Conservation (phyloP, 2,888 invertebrate species). For the Rotaria socialis region DNA sequence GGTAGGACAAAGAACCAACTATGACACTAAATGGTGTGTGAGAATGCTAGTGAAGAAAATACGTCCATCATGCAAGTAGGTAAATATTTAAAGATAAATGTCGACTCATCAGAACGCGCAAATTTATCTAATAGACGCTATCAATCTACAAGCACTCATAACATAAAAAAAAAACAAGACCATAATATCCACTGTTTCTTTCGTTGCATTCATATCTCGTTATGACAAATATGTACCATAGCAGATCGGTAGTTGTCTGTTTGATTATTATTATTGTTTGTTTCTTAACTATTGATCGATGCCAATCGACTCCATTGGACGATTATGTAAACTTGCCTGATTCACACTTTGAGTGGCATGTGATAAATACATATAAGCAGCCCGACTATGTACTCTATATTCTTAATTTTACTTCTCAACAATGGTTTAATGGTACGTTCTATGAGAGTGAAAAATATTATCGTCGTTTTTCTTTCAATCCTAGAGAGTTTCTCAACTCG, state of each 20-base stretch:
- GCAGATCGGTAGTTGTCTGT: background rate
- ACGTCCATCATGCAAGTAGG: too few relatives aligned
- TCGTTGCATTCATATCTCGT: background rate
- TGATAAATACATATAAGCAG: conserved; percentile 45
- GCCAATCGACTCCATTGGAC: conserved; percentile 49
- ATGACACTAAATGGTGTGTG: too few relatives aligned
- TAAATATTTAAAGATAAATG: too few relatives aligned
- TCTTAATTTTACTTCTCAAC: conserved; percentile 49
- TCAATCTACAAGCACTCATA: too few relatives aligned
- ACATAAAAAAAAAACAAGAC: too few relatives aligned
- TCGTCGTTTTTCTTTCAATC: background rate
- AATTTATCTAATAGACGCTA: too few relatives aligned
- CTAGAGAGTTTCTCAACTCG: conserved; percentile 47
- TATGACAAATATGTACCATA: background rate
- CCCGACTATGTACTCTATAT: conserved; percentile 47
- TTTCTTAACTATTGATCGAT: background rate
- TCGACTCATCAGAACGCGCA: too few relatives aligned
- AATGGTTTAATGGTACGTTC: conserved; percentile 48
- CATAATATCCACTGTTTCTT: too few relatives aligned
- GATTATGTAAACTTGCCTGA: conserved; percentile 49
- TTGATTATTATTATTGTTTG: background rate
- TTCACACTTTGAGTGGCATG: conserved; percentile 47
- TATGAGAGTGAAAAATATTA: background rate
- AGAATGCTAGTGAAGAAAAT: too few relatives aligned
- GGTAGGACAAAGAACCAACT: too few relatives aligned